phyloP scores from a whole-genome alignment of 2,113 vertebrate genomes.

The Sorex araneus region DNA sequence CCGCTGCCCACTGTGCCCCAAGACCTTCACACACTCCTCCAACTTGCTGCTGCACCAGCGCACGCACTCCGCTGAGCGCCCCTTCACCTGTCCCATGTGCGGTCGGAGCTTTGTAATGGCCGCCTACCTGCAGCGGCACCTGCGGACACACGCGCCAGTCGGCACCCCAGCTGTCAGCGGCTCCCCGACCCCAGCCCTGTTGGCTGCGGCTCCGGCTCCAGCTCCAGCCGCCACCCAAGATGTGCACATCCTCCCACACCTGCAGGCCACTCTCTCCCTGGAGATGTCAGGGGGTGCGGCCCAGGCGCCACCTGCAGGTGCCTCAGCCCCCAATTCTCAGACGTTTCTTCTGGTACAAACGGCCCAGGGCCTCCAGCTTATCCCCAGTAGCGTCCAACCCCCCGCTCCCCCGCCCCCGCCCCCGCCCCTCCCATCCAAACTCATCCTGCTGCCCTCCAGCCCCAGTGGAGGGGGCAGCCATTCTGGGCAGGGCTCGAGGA shows the following conservation, averaged over 20 bases:
- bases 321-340: slow-evolving; percentile 85
- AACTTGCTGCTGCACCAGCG: slow-evolving; percentile 94
- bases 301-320: background rate
- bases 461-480: background rate
- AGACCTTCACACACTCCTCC: slow-evolving; percentile 94
- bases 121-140: slow-evolving; percentile 95
- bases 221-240: slow-evolving; percentile 77
- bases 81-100: slow-evolving; percentile 93
- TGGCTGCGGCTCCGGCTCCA: background rate
- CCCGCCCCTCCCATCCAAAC: slow-evolving; percentile 84
- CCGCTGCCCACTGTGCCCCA: slow-evolving; percentile 92
- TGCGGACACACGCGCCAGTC: slow-evolving; percentile 80
- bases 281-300: slow-evolving; percentile 73
- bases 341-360: slow-evolving; percentile 92
- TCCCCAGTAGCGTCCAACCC: slow-evolving; percentile 90
- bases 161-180: background rate
- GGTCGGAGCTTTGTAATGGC: slow-evolving; percentile 95
- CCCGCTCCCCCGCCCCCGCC: slow-evolving; percentile 83
- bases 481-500: background rate
- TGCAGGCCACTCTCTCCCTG: slow-evolving; percentile 84
- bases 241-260: slow-evolving; percentile 81
- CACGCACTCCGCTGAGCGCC: slow-evolving; percentile 92
- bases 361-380: slow-evolving; percentile 93
- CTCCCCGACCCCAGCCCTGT: slow-evolving; percentile 80
- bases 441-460: slow-evolving; percentile 85